A percentile compares a stretch with the other conserved stretches of the same genome.
Evolutionary conservation across 2,113 vertebrate species (phyloP).

Genomic region (Hippocampus mohnikei): DNA sequence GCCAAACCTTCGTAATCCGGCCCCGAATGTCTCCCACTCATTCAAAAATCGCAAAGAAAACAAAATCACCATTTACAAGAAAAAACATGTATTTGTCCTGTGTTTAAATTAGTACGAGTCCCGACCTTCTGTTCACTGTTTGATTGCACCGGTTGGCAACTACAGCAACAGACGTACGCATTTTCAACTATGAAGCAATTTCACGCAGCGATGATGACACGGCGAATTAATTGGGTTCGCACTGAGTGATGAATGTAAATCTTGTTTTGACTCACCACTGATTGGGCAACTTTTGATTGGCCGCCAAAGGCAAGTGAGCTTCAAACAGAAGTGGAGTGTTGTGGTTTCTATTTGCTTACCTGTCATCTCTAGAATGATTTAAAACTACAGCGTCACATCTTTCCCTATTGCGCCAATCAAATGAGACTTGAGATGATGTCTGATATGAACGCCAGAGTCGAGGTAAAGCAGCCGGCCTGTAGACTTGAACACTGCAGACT

Average conservation of each 20-base stretch:
- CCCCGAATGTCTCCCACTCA: not conserved
- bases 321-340: not conserved
- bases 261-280: not conserved
- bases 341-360: not conserved
- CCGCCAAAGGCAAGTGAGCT: not conserved
- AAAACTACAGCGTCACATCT: not conserved
- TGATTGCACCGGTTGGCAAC: not conserved
- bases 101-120: not conserved
- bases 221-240: not conserved
- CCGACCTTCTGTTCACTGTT: not conserved
- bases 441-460: not conserved
- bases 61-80: not conserved
- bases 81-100: not conserved
- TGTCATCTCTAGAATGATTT: not conserved
- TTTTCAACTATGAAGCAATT: not conserved
- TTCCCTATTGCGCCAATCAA: not conserved
- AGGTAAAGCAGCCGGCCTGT: slow-evolving; percentile 18
- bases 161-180: not conserved
- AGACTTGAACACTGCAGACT: slow-evolving; percentile 35
- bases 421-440: not conserved
- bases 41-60: not conserved
- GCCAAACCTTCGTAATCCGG: too few relatives aligned
- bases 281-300: not conserved
- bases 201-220: not conserved
- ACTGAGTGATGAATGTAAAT: not conserved